Base-by-base conservation (phyloP, 53 echinoderm and acorn worm genomes). In the Astropecten irregularis region DNA sequence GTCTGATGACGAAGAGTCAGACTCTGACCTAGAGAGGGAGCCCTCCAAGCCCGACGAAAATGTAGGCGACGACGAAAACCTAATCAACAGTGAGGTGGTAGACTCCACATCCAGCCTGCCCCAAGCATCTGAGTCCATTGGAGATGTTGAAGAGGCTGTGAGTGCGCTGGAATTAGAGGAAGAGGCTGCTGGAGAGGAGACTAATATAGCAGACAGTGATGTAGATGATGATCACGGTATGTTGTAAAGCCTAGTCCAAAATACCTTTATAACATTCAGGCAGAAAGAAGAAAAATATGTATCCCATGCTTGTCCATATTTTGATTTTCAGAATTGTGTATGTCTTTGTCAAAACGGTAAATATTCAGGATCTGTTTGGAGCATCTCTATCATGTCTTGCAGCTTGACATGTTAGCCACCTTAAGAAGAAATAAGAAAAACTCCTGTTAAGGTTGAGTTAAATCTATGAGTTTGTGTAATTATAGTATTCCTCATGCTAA, bases 1-100 rank as follows among this genome's bases (percentile, higher is more conserved):
- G 3, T 94, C 93, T 34, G 92, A 89, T 31, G 92, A 93, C 0
- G 96, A 96, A 25, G 96, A 96, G 55, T 96, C 96, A 0, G 88
- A 82, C 67, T 69, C 44, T 1, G 84, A 63, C 14, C 30, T 21
- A 1, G 84, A 87, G 74, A 79, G 73, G 61, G 14, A 27, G 32
- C 32, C 2, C 31, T 32, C 33, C 1, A 51, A 39, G 44, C 9
- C 30, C 18, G 53, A 51, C 3, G 38, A 50, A 30, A 29, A n/a
- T n/a, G n/a, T n/a, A n/a, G n/a, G 49, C 26, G 74, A 37, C 9
- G 32, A 44, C 3, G 59, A 55, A 16, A 38, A 64, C 81, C 67
- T 66, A 1, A 73, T 76, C 62, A 50, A 63, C 65, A 85, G 76
- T 21, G 74, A 85, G 66, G 66, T 85, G 52, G 64, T 76, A 85